Conservation (phyloP, 2,888 invertebrate genomes). For the Latrodectus hesperus region DNA sequence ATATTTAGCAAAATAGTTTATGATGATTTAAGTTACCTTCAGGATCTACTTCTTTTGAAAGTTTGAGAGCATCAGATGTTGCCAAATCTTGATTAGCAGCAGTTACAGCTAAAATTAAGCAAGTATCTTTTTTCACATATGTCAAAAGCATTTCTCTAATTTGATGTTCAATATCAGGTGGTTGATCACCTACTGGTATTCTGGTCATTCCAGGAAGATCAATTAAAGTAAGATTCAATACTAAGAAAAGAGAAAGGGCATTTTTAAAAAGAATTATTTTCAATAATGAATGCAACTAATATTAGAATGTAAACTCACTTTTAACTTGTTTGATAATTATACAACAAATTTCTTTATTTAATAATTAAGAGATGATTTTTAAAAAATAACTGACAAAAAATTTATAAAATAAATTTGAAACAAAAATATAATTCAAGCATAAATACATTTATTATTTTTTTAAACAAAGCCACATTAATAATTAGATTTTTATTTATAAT, state of each 20-base stretch:
- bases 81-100: conserved; percentile 78
- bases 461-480: too few relatives aligned
- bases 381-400: too few relatives aligned
- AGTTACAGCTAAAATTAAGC: conserved; percentile 78
- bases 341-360: too few relatives aligned
- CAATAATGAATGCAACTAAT: too few relatives aligned
- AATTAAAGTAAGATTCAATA: conserved; percentile 79
- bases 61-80: conserved; percentile 78
- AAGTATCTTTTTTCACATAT: conserved; percentile 77
- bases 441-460: too few relatives aligned
- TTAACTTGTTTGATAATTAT: too few relatives aligned
- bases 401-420: too few relatives aligned
- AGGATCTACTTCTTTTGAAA: conserved; percentile 78
- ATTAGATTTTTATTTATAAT: too few relatives aligned
- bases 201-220: conserved; percentile 80
- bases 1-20: not conserved
- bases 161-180: conserved; percentile 79
- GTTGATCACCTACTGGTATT: conserved; percentile 80
- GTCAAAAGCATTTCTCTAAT: conserved; percentile 79
- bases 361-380: too few relatives aligned
- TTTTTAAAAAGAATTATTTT: too few relatives aligned
- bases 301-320: too few relatives aligned
- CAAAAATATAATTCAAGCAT: too few relatives aligned
- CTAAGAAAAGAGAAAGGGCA: conserved; percentile 73
- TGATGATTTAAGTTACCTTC: conserved; percentile 72